These are phyloP conservation scores for Teleiodes luculella DNA, from an alignment of 2,888 invertebrate genomes.

Conservation along the genomic window DNA sequence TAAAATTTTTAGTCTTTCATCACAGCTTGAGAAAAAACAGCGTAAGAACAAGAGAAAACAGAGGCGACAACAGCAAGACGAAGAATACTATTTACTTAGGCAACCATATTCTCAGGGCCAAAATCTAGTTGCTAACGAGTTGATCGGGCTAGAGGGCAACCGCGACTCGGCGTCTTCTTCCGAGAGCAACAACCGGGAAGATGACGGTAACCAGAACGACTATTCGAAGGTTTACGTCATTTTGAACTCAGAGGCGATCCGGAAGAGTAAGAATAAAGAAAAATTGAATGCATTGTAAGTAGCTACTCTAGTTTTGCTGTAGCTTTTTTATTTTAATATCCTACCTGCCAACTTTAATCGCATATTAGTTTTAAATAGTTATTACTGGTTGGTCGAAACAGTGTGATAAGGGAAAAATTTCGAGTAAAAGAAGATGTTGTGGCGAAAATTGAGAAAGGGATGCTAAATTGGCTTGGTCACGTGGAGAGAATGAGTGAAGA, in stretches of 20 bases:
- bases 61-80: not conserved
- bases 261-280: constrained; percentile 34
- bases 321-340: no score
- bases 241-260: constrained; percentile 41
- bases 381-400: no score
- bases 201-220: constrained; percentile 23
- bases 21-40: not conserved
- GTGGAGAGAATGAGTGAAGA: no score
- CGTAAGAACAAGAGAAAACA: not conserved
- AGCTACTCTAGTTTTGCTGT: no score
- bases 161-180: not conserved
- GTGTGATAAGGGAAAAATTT: no score
- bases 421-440: no score
- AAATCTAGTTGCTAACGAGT: not conserved
- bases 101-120: not conserved
- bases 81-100: not conserved
- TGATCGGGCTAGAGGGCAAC: not conserved
- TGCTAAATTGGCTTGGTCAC: no score
- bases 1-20: not conserved
- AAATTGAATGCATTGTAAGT: constrained; percentile 48
- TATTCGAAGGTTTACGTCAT: constrained; percentile 54
- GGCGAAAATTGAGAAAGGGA: no score
- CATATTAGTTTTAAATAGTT: no score
- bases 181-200: not conserved
- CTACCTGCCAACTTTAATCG: no score